A percentile compares a stretch with the other conserved stretches of the same genome.
These are phyloP conservation scores for Romanomermis culicivorax DNA, from an alignment of 2,888 invertebrate species.

Conservation along the genomic window DNA sequence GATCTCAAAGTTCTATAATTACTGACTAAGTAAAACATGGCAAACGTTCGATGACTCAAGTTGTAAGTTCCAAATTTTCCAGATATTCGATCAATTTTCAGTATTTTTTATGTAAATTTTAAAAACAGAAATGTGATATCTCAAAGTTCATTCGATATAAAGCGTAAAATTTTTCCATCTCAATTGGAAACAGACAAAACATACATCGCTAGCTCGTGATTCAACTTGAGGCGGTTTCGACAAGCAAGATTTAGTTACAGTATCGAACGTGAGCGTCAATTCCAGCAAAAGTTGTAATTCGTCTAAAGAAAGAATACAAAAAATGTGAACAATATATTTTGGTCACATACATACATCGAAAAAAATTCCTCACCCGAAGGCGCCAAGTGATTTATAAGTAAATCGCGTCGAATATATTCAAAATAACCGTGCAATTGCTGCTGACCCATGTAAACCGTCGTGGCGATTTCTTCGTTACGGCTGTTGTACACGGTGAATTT, in stretches of 20 bases:
- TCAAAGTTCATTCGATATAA: no score
- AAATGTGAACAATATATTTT: neutral
- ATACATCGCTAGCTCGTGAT: conserved; percentile 3
- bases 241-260: conserved; percentile 21
- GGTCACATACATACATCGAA: neutral
- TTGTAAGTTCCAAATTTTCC: no score
- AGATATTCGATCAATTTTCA: no score
- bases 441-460: conserved; percentile 27
- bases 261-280: conserved; percentile 25
- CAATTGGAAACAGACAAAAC: no score
- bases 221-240: conserved; percentile 4
- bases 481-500: conserved; percentile 24
- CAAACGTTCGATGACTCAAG: no score
- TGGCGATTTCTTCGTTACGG: conserved; percentile 23
- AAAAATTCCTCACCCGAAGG: conserved; percentile 11
- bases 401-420: conserved; percentile 27
- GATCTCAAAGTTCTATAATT: no score
- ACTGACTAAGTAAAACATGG: no score
- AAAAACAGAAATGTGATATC: no score
- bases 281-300: conserved; percentile 22
- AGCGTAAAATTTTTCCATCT: neutral
- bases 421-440: conserved; percentile 28
- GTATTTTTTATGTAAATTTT: no score
- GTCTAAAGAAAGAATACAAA: conserved; percentile 14
- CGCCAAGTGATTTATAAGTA: conserved; percentile 17